These are phyloP conservation scores for Eilema depressum DNA, from an alignment of 2,888 invertebrate species.

Conservation along the genomic window DNA sequence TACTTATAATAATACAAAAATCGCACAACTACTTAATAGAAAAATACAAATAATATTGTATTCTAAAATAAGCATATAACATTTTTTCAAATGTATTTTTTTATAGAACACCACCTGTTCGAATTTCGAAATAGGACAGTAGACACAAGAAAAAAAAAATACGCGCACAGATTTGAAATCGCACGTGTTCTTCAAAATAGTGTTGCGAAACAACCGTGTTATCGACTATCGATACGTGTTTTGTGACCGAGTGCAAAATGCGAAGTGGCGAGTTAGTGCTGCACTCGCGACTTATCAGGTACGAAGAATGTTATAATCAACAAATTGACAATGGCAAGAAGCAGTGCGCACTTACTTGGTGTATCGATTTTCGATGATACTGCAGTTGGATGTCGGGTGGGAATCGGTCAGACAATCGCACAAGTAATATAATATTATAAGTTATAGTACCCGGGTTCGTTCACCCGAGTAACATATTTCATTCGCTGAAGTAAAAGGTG, in stretches of 20 bases:
- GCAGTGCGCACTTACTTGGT: conserved; percentile 37
- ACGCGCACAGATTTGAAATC: conserved; percentile 35
- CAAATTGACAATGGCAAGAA: conserved; percentile 40
- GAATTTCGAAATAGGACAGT: conserved; percentile 21
- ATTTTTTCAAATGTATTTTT: conserved; percentile 55
- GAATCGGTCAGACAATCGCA: conserved; percentile 30
- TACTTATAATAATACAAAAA: conserved; percentile 17
- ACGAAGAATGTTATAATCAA: conserved; percentile 43
- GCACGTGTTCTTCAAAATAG: conserved; percentile 45
- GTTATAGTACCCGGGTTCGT: conserved; percentile 17
- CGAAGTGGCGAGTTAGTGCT: conserved; percentile 55
- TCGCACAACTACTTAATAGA: conserved; percentile 66
- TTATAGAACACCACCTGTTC: conserved; percentile 28
- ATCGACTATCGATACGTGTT: conserved; percentile 46
- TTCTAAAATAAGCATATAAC: conserved; percentile 60
- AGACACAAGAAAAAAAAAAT: conserved; percentile 18
- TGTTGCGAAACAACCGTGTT: conserved; percentile 38
- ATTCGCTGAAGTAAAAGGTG: conserved; percentile 13
- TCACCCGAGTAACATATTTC: conserved; percentile 15
- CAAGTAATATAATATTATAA: conserved; percentile 14
- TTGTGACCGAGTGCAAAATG: conserved; percentile 41
- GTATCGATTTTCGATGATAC: conserved; percentile 62
- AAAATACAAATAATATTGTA: conserved; percentile 71
- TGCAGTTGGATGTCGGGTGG: conserved; percentile 40
- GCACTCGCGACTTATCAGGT: conserved; percentile 51